Evolutionary conservation across 2,888 invertebrate species (phyloP).

Genomic region (Latrodectus hesperus): DNA sequence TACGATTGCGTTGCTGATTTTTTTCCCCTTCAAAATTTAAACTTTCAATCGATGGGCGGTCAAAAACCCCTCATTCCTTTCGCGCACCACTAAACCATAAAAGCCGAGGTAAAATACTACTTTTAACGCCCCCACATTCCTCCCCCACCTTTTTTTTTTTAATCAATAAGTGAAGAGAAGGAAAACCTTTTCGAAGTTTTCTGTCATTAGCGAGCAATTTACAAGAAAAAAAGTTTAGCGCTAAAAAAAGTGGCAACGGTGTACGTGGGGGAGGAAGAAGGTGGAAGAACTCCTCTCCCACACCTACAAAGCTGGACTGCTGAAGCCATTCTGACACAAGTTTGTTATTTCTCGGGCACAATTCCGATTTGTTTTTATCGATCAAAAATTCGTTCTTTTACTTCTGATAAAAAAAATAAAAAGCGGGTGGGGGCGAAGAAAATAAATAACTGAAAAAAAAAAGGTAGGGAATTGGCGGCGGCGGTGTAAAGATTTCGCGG

Average conservation of each 20-base stretch:
- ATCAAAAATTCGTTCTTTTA: slow-evolving; percentile 18
- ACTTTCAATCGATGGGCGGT: not conserved
- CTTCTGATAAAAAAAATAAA: not conserved
- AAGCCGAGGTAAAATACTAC: slow-evolving; percentile 15
- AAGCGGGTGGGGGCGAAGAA: not conserved
- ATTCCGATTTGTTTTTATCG: slow-evolving; percentile 53
- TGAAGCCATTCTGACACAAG: slow-evolving; percentile 44
- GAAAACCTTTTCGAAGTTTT: slow-evolving; percentile 30
- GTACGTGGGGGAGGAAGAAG: not conserved
- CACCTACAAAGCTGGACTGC: slow-evolving; percentile 1
- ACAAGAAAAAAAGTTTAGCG: slow-evolving; percentile 17
- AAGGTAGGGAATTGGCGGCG: not conserved
- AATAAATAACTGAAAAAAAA: not conserved
- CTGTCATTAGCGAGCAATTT: slow-evolving; percentile 62
- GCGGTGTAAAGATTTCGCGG: slow-evolving; percentile 29
- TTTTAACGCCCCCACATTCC: not conserved
- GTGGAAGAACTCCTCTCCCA: not conserved
- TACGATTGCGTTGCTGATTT: not conserved
- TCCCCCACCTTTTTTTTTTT: slow-evolving; percentile 4
- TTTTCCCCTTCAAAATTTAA: not conserved
- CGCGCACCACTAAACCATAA: not conserved
- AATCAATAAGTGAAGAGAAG: slow-evolving; percentile 38
- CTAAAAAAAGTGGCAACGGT: not conserved
- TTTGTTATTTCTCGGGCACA: slow-evolving; percentile 38
- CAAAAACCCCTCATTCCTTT: not conserved